Conservation (phyloP, 2,113 vertebrate genomes). For the Maccullochella peelii region DNA sequence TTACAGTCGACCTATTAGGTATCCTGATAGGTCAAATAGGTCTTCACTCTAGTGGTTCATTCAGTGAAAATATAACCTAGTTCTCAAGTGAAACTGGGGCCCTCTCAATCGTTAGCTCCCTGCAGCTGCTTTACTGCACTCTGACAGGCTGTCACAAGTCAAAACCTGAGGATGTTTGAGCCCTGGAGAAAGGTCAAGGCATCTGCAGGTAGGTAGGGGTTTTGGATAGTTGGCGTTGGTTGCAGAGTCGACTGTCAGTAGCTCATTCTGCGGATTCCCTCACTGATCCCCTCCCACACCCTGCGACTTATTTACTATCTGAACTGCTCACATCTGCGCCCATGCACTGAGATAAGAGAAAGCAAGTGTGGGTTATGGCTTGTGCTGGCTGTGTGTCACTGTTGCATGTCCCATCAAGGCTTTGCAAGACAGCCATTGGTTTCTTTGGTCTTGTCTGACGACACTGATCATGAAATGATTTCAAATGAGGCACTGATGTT, state of each 20-base stretch:
- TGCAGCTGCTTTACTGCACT: slow-evolving; percentile 15
- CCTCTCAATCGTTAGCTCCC: neutral
- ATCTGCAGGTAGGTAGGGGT: neutral
- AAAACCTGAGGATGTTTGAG: neutral
- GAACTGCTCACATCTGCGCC: slow-evolving; percentile 43
- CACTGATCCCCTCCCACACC: slow-evolving; percentile 6
- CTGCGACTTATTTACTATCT: slow-evolving; percentile 62
- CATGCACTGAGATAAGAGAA: slow-evolving; percentile 65
- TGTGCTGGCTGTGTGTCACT: slow-evolving; percentile 35
- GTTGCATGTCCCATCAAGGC: slow-evolving; percentile 1
- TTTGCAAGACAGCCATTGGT: neutral
- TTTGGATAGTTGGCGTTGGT: neutral
- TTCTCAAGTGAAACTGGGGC: neutral
- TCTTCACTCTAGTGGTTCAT: neutral
- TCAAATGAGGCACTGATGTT: neutral
- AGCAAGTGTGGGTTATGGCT: slow-evolving; percentile 59
- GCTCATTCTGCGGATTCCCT: slow-evolving; percentile 3
- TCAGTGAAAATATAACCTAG: slow-evolving; percentile 10
- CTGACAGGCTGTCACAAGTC: slow-evolving; percentile 18
- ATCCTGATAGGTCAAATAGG: neutral
- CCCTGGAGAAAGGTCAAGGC: neutral
- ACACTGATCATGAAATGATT: neutral
- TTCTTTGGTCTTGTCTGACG: neutral
- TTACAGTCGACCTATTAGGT: slow-evolving; percentile 33
- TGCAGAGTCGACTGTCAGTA: neutral